Percentiles rank a stretch among this genome's conserved stretches.
Conservation (phyloP, 1,140 invertebrate species). For the Tenebrio molitor region DNA sequence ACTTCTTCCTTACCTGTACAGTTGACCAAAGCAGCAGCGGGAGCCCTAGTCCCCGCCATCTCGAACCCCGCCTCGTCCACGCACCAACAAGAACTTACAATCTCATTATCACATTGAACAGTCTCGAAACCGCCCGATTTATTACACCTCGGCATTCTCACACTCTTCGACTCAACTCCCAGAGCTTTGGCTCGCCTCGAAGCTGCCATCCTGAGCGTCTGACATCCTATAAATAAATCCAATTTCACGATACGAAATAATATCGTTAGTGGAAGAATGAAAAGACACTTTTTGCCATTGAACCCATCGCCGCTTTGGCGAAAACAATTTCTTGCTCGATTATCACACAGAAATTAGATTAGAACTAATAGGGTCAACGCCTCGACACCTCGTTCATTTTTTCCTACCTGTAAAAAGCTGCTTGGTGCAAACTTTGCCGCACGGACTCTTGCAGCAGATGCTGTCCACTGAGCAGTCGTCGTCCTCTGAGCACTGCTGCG, state of each 20-base stretch:
- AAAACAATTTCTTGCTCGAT: slow-evolving; percentile 8
- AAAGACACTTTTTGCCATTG: neutral
- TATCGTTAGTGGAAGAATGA: neutral
- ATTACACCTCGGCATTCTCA: slow-evolving; percentile 79
- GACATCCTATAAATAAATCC: slow-evolving; percentile 71
- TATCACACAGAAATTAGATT: neutral
- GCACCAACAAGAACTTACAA: slow-evolving; percentile 82
- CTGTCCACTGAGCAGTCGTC: slow-evolving; percentile 65
- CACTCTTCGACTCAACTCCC: slow-evolving; percentile 66
- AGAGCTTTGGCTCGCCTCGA: slow-evolving; percentile 74
- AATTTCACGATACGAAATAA: slow-evolving; percentile 1
- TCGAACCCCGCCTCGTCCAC: slow-evolving; percentile 85
- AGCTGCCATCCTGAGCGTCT: slow-evolving; percentile 75
- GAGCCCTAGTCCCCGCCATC: slow-evolving; percentile 80
- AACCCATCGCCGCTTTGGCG: neutral
- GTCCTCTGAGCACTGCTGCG: slow-evolving; percentile 62
- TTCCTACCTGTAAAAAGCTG: slow-evolving; percentile 66
- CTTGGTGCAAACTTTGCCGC: slow-evolving; percentile 67
- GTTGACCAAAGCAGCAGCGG: slow-evolving; percentile 75
- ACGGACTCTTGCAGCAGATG: slow-evolving; percentile 66
- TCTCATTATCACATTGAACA: slow-evolving; percentile 80
- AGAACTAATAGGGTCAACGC: neutral
- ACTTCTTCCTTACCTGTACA: slow-evolving; percentile 79
- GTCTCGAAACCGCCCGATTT: slow-evolving; percentile 80
- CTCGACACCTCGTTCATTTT: neutral